Base-by-base conservation (phyloP, 2,888 invertebrate genomes). In the Melanchra persicariae region DNA sequence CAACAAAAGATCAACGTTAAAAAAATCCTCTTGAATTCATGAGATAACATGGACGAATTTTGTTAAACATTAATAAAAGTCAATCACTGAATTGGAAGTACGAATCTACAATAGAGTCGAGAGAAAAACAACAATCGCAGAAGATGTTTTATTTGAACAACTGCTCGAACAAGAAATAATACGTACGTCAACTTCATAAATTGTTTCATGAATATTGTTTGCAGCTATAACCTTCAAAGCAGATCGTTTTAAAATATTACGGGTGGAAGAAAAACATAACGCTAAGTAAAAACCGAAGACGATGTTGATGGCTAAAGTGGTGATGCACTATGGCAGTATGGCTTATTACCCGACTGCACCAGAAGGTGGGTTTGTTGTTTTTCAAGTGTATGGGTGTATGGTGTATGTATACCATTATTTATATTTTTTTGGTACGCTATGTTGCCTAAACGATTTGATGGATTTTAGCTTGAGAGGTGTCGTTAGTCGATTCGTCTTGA, bases 121-220 rank as follows among this genome's bases (percentile, higher is more conserved):
- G 22, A 10, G 12, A 45, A 59, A 55, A 82, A 72, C 68, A 70
- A 80, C 43, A 63, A 66, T 65, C 24, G 24, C 30, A 66, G 51
- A 63, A 43, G n/a, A 75, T 71, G 54, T 73, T 74, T 65, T 79
- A 82, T 83, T 83, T 79, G 77, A 65, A 82, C 83, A 83, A 74
- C 63, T 79, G 81, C 22, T 51, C 17, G 55, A 63, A 24, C 57
- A 57, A 26, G 43, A 61, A 59, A 70, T 55, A 58, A 54, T 58
- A 62, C 58, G 74, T 58, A 62, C 58, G 74, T 68, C 47, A 70
- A 40, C 37, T 45, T 49, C 55, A 45, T 74, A 70, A 74, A 58
- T 61, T 64, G 57, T 64, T 67, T 58, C 24, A 58, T 43, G 22
- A 51, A 51, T 49, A 62, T 45, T 69, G 49, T 65, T 74, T 62